Evolutionary conservation across 2,113 vertebrate species (phyloP), one percentile per base, ranked within the genome.

Genomic region (Micromys minutus): DNA sequence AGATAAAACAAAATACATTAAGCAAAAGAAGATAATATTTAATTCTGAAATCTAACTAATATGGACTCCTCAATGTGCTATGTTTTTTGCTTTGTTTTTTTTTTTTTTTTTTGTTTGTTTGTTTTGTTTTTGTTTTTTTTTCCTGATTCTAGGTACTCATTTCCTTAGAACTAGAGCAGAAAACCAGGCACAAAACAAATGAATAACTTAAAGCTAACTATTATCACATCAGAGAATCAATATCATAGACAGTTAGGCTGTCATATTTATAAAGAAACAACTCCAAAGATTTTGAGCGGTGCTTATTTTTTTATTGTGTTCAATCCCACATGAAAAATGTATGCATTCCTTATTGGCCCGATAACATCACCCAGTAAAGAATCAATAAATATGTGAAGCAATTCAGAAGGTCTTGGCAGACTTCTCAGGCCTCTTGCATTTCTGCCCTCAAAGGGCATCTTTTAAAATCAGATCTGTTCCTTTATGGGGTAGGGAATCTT

Each of bases 401-500:
- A 80, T 85, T 89, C 47, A 42, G 39, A 91, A 87, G 69, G 59
- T 12, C 91, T 94, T 83, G 95, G 59, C 93, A n/a, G 17, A n/a
- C 72, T 79, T 87, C 29, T 72, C 42, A 57, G 76, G 71, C 22
- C 47, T 77, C 87, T 71, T 74, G 63, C 81, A 96, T 84, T 94
- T 93, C 71, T 97, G 65, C 47, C 42, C n/a, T 79, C 69, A 76
- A 24, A 39, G 47, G 88, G 72, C 86, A 89, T 86, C 50, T 88
- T 88, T 97, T 75, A 92, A 94, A 94, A 87, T 80, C 52, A 55
- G 61, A 94, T 84, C 45, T 91, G 50, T 93, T 96, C 57, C 47
- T 96, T 91, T 87, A 50, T 90, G 57, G 89, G 94, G 74, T 63
- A 89, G 42, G 74, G 69, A 93, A 80, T 93, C 94, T 97, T 97